Evolutionary conservation across 1,140 invertebrate genomes (phyloP), one percentile per base, ranked within the genome.

Genomic region (Ganaspis sp.): DNA sequence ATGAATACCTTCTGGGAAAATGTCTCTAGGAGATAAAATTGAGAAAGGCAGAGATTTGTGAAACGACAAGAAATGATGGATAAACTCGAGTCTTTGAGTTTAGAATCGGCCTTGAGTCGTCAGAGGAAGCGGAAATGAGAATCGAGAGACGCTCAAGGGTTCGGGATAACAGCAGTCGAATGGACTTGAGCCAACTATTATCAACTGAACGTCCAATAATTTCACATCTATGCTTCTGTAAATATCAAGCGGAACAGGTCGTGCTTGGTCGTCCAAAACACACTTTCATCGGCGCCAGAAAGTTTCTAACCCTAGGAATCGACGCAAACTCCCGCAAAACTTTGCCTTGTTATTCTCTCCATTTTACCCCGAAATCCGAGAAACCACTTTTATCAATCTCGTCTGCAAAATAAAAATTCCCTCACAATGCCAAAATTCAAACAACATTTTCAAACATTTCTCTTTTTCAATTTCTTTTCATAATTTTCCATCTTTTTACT

Each of bases 251-350:
- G 53, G 21, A 23, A 54, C 53, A 54, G 53, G 53, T 54, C 19
- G 9, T 23, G 53, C 21, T 54, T 21, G 53, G 53, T 54, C 53
- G 53, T 23, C 81, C 70, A 80, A 79, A 84, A 82, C 76, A 83
- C 72, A 26, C 49, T 53, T 78, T 72, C 38, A 64, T 42, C 72
- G 81, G 83, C 80, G 80, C 82, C 83, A 74, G 72, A 75, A 85
- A 85, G 74, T 83, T 84, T 82, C 58, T 37, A 17, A 11, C 17
- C 23, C 72, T 23, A 40, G 40, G 40, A 54, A 54, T 11, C 23
- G 0, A 3, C 53, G 19, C 9, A 19, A 21, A 17, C 9, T 19
- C 23, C 49, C 40, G 69, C 11, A 23, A 69, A 75, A 75, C 70
- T 77, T 77, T 77, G 70, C 42, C 73, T 72, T 53, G 71, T 73